Base-by-base conservation (phyloP, 2,888 invertebrate genomes). In the Eupithecia tripunctaria region DNA sequence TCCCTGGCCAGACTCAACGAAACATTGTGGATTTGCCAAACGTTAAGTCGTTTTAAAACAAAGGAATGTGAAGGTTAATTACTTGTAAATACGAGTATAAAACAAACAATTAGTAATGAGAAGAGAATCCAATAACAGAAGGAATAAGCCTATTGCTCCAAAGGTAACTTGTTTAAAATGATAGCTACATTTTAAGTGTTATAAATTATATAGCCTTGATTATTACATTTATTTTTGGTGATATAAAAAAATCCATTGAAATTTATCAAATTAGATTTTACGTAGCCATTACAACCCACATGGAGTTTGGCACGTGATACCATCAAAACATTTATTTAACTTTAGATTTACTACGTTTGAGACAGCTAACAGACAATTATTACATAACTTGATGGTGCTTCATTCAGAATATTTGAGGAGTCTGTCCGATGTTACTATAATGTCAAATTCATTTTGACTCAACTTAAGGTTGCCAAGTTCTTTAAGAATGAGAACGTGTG, bases 61-160 rank as follows among this genome's bases (percentile, higher is more conserved):
- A 87, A 89, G 88, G 89, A 91, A 92, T 89, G 88, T 91, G 91
- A 93, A 93, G 92, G 93, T 91, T 94, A 93, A 90, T 93, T 94
- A 93, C 93, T 92, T 92, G 93, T 90, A 93, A 93, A 89, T 85
- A n/a, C n/a, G n/a, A n/a, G n/a, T n/a, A 90, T 85, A 88, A 88
- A 91, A 64, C 14, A 72, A 72, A 91, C 82, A 88, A 89, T 91
- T 85, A 90, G 85, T 79, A 78, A 74, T 78, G 59, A 70, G 68
- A 73, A 74, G 69, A 74, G 66, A 74, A 43, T 73, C 72, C 69
- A 72, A 75, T 73, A 73, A 38, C 65, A 74, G 77, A 79, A 80
- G 18, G 43, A 43, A 43, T 43, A 43, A n/a, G 43, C 18, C 43
- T 43, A n/a, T 43, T 43, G 7, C n/a, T 43, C 7, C 43, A 43